Evolutionary conservation across 2,113 vertebrate species (phyloP), one percentile per base, ranked within the genome.

Genomic region (Penelope pileata): DNA sequence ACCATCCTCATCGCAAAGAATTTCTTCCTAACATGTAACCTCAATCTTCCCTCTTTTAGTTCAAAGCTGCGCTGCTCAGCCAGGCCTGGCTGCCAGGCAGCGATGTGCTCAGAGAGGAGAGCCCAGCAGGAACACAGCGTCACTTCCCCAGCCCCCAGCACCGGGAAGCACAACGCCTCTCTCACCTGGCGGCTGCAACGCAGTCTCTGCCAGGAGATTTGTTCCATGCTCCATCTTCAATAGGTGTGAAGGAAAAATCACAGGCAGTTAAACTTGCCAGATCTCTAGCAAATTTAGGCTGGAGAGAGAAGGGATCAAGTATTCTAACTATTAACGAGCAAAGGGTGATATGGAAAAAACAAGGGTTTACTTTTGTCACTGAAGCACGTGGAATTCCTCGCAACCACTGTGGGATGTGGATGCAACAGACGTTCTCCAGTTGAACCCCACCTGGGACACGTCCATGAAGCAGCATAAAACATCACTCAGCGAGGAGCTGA

Each of bases 71-170:
- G 48, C 94, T 51, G 86, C 83, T 45, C 27, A 51, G 19, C 68
- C 54, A 23, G 34, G 83, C 7, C 93, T 87, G 54, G 96, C 93
- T 95, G 94, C 94, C 94, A 91, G 92, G 74, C 66, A 48, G 1
- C 18, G 84, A 88, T 79, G 76, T 75, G 19, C 2, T 32, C 9
- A 22, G 48, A 70, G 16, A 73, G 64, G 30, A 78, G 50, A 64
- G 43, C 66, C 7, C 64, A 12, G 82, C 59, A 77, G 86, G 47
- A n/a, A 22, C 56, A 10, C 29, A 80, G 45, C 18, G 12, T 7
- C 9, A 30, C 10, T 58, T 63, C 74, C 74, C 16, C 32, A 4
- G 56, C 26, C 66, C 48, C 32, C 60, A 7, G 34, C 1, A 11
- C 16, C n/a, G 4, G 62, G 10, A 42, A 70, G 32, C n/a, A 54